Evolutionary conservation across 2,113 vertebrate species (phyloP).

Genomic region (Corydoras sp.): DNA sequence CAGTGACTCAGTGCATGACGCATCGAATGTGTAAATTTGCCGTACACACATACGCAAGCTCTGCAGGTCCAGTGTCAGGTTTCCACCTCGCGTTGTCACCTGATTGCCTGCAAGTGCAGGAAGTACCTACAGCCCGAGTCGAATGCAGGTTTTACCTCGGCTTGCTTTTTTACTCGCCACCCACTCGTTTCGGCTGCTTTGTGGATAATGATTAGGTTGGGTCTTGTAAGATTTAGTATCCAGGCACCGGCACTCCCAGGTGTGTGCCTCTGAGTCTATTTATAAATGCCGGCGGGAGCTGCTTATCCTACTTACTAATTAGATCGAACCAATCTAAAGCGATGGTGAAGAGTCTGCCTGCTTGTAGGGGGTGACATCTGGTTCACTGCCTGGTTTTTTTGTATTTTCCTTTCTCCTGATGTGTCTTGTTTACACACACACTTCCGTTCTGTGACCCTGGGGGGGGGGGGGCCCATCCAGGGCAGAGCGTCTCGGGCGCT

Average conservation of each 20-base stretch:
- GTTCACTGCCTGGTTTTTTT: slow-evolving; percentile 19
- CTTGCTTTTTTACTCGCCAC: not conserved
- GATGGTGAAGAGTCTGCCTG: not conserved
- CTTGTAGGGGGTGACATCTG: slow-evolving; percentile 31
- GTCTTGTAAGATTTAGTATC: slow-evolving; percentile 13
- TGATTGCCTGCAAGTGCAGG: slow-evolving; percentile 9
- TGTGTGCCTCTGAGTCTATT: slow-evolving; percentile 12
- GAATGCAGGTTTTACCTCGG: not conserved
- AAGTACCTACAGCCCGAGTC: not conserved
- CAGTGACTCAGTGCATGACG: slow-evolving; percentile 28
- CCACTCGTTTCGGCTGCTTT: not conserved
- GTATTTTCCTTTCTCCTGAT: slow-evolving; percentile 24
- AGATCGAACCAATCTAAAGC: slow-evolving; percentile 23
- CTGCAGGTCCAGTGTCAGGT: not conserved
- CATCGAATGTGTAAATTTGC: slow-evolving; percentile 7
- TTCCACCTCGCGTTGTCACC: not conserved
- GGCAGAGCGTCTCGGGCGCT: no score
- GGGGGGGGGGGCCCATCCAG: no score
- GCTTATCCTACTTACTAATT: slow-evolving; percentile 29
- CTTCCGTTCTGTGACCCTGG: not conserved
- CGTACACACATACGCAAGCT: slow-evolving; percentile 2
- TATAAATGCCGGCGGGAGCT: slow-evolving; percentile 17
- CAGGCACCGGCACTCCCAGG: slow-evolving; percentile 8
- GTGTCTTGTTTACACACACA: slow-evolving; percentile 34
- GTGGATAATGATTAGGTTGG: slow-evolving; percentile 11